Evolutionary conservation across 1,140 invertebrate genomes (phyloP).

Genomic region (Drosophila lacertosa): DNA sequence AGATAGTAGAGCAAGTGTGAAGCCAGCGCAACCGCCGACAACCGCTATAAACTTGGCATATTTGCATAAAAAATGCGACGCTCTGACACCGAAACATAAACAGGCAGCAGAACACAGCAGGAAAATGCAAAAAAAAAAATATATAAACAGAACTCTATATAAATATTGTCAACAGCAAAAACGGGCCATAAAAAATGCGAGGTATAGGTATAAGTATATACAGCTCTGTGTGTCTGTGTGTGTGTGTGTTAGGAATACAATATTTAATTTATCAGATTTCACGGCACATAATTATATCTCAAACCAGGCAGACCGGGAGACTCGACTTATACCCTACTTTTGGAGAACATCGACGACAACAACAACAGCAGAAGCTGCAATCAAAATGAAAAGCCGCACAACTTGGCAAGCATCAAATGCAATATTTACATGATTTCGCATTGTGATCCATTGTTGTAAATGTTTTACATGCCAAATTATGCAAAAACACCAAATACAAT

Average conservation of each 20-base stretch:
- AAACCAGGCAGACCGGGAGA: conserved; percentile 11
- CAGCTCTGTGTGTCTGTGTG: not conserved
- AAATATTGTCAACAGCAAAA: conserved; percentile 55
- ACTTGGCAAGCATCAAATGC: conserved; percentile 53
- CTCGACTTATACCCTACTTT: too few relatives aligned
- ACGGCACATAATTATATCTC: conserved; percentile 63
- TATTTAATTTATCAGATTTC: conserved; percentile 59
- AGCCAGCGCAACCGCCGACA: conserved; percentile 29
- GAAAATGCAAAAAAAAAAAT: conserved; percentile 7
- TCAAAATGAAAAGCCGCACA: conserved; percentile 73
- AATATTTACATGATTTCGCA: conserved; percentile 38
- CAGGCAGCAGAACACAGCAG: conserved; percentile 37
- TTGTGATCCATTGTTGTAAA: conserved; percentile 62
- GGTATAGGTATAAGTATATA: conserved; percentile 4
- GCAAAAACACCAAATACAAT: conserved; percentile 74
- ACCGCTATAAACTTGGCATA: conserved; percentile 69
- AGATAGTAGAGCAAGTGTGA: conserved; percentile 40
- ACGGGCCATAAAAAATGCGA: conserved; percentile 43
- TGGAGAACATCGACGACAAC: conserved; percentile 12
- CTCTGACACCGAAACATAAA: conserved; percentile 77
- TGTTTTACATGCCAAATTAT: conserved; percentile 82
- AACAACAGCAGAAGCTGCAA: conserved; percentile 60
- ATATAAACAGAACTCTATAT: conserved; percentile 37
- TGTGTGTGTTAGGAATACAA: not conserved
- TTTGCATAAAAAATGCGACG: conserved; percentile 67